phyloP scores from a whole-genome alignment of 2,888 invertebrate genomes.

The Leptura quadrifasciata region DNA sequence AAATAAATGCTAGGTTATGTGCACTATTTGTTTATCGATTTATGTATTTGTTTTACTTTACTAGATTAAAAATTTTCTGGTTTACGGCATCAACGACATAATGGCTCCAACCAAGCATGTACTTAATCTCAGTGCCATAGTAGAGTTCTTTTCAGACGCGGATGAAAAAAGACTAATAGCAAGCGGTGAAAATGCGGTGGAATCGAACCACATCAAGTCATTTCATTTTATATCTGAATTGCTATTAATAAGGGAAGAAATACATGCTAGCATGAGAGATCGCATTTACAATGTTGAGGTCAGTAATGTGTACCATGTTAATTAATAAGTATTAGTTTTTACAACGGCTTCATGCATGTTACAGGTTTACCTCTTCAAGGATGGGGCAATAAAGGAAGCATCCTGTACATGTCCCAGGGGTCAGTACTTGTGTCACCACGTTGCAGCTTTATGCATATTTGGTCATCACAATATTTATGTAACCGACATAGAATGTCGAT shows the following conservation, averaged over 20 bases:
- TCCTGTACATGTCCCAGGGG: constrained; percentile 28
- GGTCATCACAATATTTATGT: constrained; percentile 27
- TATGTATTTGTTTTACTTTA: neutral
- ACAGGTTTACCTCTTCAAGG: no score
- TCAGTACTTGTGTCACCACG: constrained; percentile 27
- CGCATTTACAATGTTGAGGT: constrained; percentile 11
- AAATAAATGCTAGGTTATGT: no score
- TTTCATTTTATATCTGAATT: no score
- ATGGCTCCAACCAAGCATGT: constrained; percentile 11
- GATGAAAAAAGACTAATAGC: constrained; percentile 3
- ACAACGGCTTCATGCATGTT: neutral
- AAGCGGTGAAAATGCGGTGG: constrained; percentile 12
- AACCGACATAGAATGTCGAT: constrained; percentile 27
- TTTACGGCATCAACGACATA: neutral
- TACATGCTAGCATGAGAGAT: no score
- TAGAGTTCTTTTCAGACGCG: constrained; percentile 6
- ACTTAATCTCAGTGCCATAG: neutral
- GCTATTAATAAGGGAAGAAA: no score
- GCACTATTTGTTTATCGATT: neutral
- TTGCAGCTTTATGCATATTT: constrained; percentile 21
- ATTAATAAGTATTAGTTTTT: neutral
- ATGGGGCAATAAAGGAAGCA: constrained; percentile 15
- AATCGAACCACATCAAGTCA: no score
- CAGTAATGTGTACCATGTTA: neutral
- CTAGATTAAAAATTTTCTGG: neutral